Evolutionary conservation across 2,888 invertebrate genomes (phyloP).

Genomic region (Callinectes sapidus): DNA sequence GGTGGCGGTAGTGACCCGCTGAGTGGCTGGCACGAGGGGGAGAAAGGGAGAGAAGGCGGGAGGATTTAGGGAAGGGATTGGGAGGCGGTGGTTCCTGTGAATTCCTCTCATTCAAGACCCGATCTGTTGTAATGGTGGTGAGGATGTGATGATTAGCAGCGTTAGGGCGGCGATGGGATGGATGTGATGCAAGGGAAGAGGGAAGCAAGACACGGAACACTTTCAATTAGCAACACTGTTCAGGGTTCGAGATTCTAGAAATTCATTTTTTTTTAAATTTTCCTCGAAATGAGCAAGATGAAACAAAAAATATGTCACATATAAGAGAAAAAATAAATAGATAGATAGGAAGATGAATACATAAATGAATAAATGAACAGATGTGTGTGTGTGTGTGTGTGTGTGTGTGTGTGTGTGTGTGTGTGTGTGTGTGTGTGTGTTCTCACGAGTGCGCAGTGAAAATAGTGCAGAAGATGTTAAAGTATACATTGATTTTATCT

Average conservation of each 20-base stretch:
- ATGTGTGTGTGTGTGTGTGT: not conserved
- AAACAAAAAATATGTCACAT: not conserved
- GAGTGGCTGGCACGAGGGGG: not conserved
- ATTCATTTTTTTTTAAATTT: not conserved
- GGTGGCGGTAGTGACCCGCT: not conserved
- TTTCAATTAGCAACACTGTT: not conserved
- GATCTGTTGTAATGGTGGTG: not conserved
- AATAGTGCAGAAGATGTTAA: not conserved
- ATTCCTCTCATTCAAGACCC: not conserved
- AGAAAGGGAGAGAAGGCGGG: not conserved
- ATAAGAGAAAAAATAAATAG: no score
- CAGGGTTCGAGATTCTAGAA: not conserved
- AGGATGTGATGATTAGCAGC: not conserved
- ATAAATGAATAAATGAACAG: no score
- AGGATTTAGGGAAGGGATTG: not conserved
- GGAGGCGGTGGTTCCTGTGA: not conserved
- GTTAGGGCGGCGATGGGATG: not conserved
- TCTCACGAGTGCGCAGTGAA: not conserved
- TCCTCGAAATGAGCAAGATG: not conserved
- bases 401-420: not conserved
- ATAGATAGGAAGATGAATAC: no score
- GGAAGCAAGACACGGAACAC: not conserved
- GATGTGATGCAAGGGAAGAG: not conserved
- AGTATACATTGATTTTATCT: not conserved
- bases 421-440: not conserved